phyloP scores from a whole-genome alignment of 2,113 vertebrate species.

The Thinocorus orbignyianus region DNA sequence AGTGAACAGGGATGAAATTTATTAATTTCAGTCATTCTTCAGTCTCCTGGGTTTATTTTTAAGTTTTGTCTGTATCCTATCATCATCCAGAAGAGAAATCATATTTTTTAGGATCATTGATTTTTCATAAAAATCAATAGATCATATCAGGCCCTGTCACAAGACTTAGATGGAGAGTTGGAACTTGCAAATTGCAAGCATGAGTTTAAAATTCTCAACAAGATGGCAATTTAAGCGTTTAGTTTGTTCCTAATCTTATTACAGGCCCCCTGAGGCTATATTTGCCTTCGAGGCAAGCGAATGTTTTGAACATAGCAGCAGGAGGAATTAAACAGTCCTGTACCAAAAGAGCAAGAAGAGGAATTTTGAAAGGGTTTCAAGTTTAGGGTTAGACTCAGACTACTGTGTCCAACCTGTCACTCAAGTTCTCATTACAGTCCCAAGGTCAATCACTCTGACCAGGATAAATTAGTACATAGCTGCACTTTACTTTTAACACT shows the following conservation, averaged over 20 bases:
- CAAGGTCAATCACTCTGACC: background rate
- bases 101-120: background rate
- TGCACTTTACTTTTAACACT: background rate
- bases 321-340: background rate
- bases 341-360: background rate
- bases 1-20: background rate
- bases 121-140: background rate
- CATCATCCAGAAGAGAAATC: background rate
- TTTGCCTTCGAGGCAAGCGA: background rate
- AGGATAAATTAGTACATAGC: background rate
- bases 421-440: background rate
- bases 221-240: background rate
- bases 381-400: background rate
- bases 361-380: slow-evolving; percentile 14
- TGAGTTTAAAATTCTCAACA: background rate
- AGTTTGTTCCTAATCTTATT: background rate
- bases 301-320: background rate
- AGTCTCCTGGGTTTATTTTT: background rate
- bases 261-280: background rate
- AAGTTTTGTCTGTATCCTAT: background rate
- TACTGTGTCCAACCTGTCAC: background rate
- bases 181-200: background rate
- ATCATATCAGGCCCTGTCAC: background rate
- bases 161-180: background rate
- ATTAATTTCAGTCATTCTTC: background rate